These are phyloP conservation scores for Silurus asotus DNA, from an alignment of 2,113 vertebrate species.

Conservation along the genomic window DNA sequence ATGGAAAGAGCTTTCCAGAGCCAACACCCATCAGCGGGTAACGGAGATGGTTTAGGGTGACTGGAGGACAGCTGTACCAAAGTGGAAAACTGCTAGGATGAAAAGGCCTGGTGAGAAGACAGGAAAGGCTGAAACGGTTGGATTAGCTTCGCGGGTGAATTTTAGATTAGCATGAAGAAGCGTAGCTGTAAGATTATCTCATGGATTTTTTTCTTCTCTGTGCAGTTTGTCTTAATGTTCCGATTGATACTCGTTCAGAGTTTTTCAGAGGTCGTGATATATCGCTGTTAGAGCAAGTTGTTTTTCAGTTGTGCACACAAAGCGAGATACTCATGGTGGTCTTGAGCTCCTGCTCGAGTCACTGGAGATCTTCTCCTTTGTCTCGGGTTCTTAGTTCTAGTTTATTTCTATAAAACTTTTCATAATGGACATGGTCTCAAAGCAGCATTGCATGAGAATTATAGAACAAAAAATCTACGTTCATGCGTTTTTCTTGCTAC, in stretches of 20 bases:
- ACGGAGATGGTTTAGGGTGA: conserved; percentile 34
- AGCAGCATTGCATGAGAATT: too few relatives aligned
- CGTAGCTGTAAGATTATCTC: not conserved
- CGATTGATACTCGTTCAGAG: not conserved
- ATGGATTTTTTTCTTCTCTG: not conserved
- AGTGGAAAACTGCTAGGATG: conserved; percentile 17
- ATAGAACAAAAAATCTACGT: not conserved
- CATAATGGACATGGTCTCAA: too few relatives aligned
- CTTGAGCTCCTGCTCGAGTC: too few relatives aligned
- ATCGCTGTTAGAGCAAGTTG: too few relatives aligned
- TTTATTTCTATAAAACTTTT: too few relatives aligned
- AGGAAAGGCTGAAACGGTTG: conserved; percentile 12
- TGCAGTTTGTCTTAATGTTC: not conserved
- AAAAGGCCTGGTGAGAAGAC: not conserved
- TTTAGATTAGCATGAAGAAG: conserved; percentile 1
- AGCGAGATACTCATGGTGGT: too few relatives aligned
- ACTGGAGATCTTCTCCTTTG: too few relatives aligned
- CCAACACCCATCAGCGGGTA: conserved; percentile 31
- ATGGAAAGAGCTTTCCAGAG: conserved; percentile 37
- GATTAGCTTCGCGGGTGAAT: not conserved
- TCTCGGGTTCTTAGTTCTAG: too few relatives aligned
- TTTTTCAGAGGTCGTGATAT: not conserved
- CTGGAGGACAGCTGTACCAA: conserved; percentile 19
- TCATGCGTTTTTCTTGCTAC: not conserved
- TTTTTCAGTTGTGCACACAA: not conserved